Evolutionary conservation across 1,140 invertebrate genomes (phyloP), one percentile per base, ranked within the genome.

Genomic region (Ganaspis sp.): DNA sequence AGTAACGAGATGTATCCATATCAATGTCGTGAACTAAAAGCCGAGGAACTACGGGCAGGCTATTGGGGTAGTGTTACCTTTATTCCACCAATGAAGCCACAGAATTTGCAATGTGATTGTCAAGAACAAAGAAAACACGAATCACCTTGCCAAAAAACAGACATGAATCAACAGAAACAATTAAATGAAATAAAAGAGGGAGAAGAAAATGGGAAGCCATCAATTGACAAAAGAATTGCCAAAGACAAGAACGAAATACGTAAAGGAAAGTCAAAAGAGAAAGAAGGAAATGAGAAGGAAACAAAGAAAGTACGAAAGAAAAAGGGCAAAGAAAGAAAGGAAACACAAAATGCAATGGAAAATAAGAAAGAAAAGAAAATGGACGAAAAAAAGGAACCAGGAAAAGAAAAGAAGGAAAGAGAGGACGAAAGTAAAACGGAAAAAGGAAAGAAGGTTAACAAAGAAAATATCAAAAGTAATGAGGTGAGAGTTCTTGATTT

Each of bases 1-100:
- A 81, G 40, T 4, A 85, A 83, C 40, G 73, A 85, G 34, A 38
- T 12, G n/a, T 34, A 78, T n/a, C 74, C 77, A 0, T 89, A 89
- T 76, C 83, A 85, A 17, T 85, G 82, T 34, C 78, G 76, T 2
- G 83, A 88, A 40, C 8, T 88, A 9, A 81, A 72, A 8, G 5
- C 37, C 17, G 58, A 76, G 21, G 76, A 86, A 8, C 26, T 85
- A 0, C 76, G 81, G 23, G 70, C 45, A 8, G 78, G 75, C 1
- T 72, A 42, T 26, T 82, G 76, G 86, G 71, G 76, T 15, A 74
- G 38, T 40, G 8, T 26, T 12, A 75, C 53, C 9, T 53, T 81
- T 53, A 26, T 80, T 1, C 75, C 72, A 1, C 77, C 73, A 5
- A 17, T 79, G 23, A 21, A 38, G n/a, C n/a, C 29, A 0, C 49